phyloP scores from a whole-genome alignment of 1,140 invertebrate genomes.

The Pogonomyrmex californicus region DNA sequence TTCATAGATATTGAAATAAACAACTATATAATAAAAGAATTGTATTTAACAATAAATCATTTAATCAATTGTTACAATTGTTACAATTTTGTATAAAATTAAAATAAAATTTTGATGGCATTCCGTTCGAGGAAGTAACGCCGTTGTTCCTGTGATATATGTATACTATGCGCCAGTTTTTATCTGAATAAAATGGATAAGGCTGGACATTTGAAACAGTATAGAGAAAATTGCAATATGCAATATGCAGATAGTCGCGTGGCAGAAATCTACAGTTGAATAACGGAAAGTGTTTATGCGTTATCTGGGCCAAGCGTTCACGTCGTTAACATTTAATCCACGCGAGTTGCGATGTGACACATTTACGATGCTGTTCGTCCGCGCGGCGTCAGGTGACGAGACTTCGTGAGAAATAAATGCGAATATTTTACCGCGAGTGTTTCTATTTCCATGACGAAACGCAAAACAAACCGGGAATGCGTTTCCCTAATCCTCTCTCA shows the following conservation, averaged over 20 bases:
- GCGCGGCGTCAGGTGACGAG: background rate
- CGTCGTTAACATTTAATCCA: slow-evolving; percentile 57
- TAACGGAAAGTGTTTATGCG: slow-evolving; percentile 11
- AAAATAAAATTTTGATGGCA: background rate
- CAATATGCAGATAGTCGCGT: slow-evolving; percentile 3
- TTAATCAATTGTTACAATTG: background rate
- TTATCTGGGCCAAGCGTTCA: slow-evolving; percentile 62
- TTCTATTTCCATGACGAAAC: background rate
- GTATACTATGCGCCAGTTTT: background rate
- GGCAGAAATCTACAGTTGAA: slow-evolving; percentile 13
- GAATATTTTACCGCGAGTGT: background rate
- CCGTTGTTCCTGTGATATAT: too few relatives aligned
- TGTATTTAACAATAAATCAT: background rate
- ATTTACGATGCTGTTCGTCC: slow-evolving; percentile 56
- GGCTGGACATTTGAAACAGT: background rate
- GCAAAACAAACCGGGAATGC: background rate
- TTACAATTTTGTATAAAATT: background rate
- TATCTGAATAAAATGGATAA: background rate
- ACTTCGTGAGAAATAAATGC: slow-evolving; percentile 16
- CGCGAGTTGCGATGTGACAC: slow-evolving; percentile 41
- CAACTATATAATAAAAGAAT: slow-evolving; percentile 6
- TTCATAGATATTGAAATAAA: background rate
- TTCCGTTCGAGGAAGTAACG: background rate
- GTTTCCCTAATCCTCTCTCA: background rate
- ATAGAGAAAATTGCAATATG: background rate